These are phyloP conservation scores for Poeciliopsis retropinna DNA, from an alignment of 2,113 vertebrate genomes.

Conservation along the genomic window DNA sequence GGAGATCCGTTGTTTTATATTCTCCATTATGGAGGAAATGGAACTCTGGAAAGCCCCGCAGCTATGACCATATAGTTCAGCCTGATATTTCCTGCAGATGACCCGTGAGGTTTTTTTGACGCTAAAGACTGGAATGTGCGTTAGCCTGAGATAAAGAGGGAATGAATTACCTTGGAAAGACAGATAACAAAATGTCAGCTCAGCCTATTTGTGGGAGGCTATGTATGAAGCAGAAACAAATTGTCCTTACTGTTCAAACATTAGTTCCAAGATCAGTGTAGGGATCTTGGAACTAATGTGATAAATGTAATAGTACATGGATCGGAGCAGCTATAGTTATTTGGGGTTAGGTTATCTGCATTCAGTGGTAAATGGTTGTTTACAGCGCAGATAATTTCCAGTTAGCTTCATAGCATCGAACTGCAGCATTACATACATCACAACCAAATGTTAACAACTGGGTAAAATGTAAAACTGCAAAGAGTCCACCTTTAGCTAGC, in stretches of 20 bases:
- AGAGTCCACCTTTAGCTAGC: no score
- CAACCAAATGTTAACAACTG: no score
- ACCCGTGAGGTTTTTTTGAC: slow-evolving; percentile 10
- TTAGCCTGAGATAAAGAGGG: slow-evolving; percentile 14
- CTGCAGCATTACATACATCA: no score
- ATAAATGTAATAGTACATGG: background rate
- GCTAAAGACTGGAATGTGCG: slow-evolving; percentile 19
- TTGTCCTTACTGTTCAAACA: no score
- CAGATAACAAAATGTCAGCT: slow-evolving; percentile 2
- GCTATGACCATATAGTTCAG: slow-evolving; percentile 35
- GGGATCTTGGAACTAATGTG: background rate
- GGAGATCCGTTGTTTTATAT: background rate
- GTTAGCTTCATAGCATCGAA: no score
- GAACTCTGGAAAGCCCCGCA: slow-evolving; percentile 11
- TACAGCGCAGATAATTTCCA: no score
- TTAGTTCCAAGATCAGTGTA: no score
- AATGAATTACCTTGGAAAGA: slow-evolving; percentile 23
- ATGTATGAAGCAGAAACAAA: background rate
- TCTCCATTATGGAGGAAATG: slow-evolving; percentile 36
- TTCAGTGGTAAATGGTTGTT: no score
- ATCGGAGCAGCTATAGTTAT: no score
- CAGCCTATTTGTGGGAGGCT: background rate
- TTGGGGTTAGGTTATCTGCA: no score
- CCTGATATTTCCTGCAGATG: slow-evolving; percentile 45
- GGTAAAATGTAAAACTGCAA: no score